phyloP scores from a whole-genome alignment of 2,888 invertebrate genomes.

The Aphelenchoides bicaudatus region DNA sequence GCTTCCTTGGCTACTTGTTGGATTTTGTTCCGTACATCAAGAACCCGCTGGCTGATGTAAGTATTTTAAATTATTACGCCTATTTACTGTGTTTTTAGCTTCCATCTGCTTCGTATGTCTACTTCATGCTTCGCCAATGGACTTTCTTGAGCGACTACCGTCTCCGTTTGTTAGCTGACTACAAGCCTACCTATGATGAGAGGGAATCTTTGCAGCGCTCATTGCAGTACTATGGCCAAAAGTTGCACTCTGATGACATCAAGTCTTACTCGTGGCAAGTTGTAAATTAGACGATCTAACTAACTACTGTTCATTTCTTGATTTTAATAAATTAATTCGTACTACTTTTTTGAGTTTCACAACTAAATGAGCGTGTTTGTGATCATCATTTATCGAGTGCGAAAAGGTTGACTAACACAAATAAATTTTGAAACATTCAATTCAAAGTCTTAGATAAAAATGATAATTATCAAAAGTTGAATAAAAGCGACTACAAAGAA shows the following conservation, averaged over 20 bases:
- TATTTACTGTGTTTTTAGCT: constrained; percentile 34
- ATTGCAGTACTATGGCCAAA: constrained; percentile 27
- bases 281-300: no score
- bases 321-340: no score
- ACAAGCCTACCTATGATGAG: constrained; percentile 24
- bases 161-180: constrained; percentile 37
- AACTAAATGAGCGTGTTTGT: no score
- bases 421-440: no score
- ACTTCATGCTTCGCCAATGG: constrained; percentile 54
- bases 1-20: constrained; percentile 2
- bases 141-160: constrained; percentile 52
- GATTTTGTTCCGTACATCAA: neutral
- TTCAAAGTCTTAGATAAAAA: no score
- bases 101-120: constrained; percentile 45
- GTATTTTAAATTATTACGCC: neutral
- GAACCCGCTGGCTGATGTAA: constrained; percentile 2
- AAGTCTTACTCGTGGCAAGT: constrained; percentile 7
- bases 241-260: constrained; percentile 12
- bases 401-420: no score
- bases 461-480: no score
- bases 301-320: no score
- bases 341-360: no score
- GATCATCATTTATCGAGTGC: no score
- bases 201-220: constrained; percentile 33
- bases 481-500: no score